These are phyloP conservation scores for Pocillopora damicornis DNA, from an alignment of 64 coral and sea anemone genomes.

Conservation along the genomic window DNA sequence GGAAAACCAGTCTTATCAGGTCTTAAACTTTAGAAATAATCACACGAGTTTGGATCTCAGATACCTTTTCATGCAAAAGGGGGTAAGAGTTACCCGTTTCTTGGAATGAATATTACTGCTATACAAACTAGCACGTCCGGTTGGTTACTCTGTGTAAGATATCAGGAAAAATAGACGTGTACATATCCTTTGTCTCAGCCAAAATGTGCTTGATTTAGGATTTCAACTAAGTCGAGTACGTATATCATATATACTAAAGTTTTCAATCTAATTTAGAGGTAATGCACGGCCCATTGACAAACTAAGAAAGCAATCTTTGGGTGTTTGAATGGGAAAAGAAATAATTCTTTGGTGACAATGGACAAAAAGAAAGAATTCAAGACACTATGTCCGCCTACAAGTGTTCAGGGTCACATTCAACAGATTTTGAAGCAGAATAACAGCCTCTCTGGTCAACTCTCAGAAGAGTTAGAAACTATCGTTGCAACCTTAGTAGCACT, in stretches of 20 bases:
- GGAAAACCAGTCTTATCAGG: no score
- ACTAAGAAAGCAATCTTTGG: not conserved
- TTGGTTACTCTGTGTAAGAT: no score
- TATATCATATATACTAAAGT: not conserved
- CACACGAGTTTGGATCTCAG: no score
- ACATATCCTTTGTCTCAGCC: not conserved
- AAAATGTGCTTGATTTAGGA: not conserved
- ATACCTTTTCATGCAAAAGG: no score
- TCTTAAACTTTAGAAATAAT: no score
- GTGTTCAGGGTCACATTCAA: not conserved
- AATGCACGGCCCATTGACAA: not conserved
- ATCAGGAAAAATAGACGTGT: no score
- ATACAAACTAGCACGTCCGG: no score
- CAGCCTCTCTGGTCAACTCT: not conserved
- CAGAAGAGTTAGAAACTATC: not conserved
- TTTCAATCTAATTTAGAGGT: not conserved
- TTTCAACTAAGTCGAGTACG: not conserved
- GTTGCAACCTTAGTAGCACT: not conserved
- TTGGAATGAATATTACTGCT: no score
- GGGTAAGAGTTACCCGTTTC: no score
- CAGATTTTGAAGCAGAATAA: not conserved
- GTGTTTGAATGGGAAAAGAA: not conserved
- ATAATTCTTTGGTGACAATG: not conserved
- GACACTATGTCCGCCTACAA: not conserved
- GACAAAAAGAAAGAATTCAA: not conserved